Base-by-base conservation (phyloP, 2,888 invertebrate genomes). In the Callimorpha dominula region DNA sequence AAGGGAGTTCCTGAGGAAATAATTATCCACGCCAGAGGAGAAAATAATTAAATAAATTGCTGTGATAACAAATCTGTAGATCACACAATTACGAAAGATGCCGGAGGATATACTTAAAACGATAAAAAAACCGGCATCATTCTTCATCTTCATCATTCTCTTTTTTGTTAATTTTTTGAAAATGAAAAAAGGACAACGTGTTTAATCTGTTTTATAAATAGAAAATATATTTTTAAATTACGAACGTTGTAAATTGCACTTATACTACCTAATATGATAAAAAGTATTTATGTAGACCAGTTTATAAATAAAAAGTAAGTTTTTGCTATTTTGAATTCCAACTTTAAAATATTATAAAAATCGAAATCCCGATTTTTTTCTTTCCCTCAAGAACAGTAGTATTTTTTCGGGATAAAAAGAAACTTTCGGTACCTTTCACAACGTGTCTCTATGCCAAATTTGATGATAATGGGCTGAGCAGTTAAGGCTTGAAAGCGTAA, bases 21-120 rank as follows among this genome's bases (percentile, higher is more conserved):
- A 54, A 43, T 70, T 70, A 40, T 57, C 31, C 31, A 40, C 54
- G 40, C 11, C 43, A 64, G 52, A n/a, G n/a, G 46, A n/a, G 40
- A 60, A n/a, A 11, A n/a, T 57, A 62, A 62, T 62, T 50, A 62
- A 67, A 71, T 42, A 49, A 54, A 71, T 71, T 62, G 49, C 17
- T 50, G 43, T 57, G 57, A 43, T 70, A 57, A 40, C 40, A 70
- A 57, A 17, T 31, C 65, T 54, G 69, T 70, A 42, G 66, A 66
- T 66, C 42, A 42, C 15, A 60, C 43, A 67, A 40, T 31, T 60
- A 11, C 31, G 31, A 70, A 68, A 42, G 65, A n/a, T 52, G 17
- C 11, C 31, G 8, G 65, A 72, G 46, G 42, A 75, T 72, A 77
- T 57, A 50, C n/a, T 54, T 50, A 50, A n/a, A 68, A 66, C 65